phyloP scores from a whole-genome alignment of 2,888 invertebrate species.

The Branchipolynoe longqiensis region DNA sequence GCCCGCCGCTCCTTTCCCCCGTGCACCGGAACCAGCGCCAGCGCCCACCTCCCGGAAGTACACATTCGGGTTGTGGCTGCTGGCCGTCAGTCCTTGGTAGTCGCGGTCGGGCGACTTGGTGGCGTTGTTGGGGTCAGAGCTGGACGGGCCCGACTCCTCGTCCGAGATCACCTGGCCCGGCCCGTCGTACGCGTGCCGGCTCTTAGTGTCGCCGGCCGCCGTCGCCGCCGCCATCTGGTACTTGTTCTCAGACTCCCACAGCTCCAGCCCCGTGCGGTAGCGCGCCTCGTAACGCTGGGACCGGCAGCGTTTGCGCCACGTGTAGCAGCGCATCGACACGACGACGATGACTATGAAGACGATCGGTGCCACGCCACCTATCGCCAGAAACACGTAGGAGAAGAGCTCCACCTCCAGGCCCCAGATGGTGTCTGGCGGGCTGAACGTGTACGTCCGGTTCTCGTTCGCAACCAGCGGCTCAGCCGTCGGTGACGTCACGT shows the following conservation, averaged over 20 bases:
- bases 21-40: not conserved
- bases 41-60: slow-evolving; percentile 61
- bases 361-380: slow-evolving; percentile 65
- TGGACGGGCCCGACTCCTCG: slow-evolving; percentile 31
- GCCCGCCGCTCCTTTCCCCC: not conserved
- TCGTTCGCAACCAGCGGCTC: not conserved
- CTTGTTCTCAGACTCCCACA: slow-evolving; percentile 61
- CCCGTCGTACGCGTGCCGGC: slow-evolving; percentile 55
- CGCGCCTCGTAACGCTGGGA: slow-evolving; percentile 46
- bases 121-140: not conserved
- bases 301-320: slow-evolving; percentile 50
- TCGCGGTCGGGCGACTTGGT: slow-evolving; percentile 1
- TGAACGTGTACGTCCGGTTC: slow-evolving; percentile 52
- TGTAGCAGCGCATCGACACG: slow-evolving; percentile 63
- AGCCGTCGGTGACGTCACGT: not conserved
- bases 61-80: slow-evolving; percentile 65
- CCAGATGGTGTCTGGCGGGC: slow-evolving; percentile 61
- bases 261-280: slow-evolving; percentile 44
- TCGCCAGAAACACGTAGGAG: slow-evolving; percentile 66
- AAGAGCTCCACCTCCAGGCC: slow-evolving; percentile 66
- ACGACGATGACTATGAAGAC: slow-evolving; percentile 64
- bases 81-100: slow-evolving; percentile 48
- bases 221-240: slow-evolving; percentile 29
- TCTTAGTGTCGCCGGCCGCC: not conserved
- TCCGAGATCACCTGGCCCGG: slow-evolving; percentile 21